A percentile compares a stretch with the other conserved stretches of the same genome.
Evolutionary conservation across 2,113 vertebrate genomes (phyloP).

Genomic region (Eudyptes chrysolophus): DNA sequence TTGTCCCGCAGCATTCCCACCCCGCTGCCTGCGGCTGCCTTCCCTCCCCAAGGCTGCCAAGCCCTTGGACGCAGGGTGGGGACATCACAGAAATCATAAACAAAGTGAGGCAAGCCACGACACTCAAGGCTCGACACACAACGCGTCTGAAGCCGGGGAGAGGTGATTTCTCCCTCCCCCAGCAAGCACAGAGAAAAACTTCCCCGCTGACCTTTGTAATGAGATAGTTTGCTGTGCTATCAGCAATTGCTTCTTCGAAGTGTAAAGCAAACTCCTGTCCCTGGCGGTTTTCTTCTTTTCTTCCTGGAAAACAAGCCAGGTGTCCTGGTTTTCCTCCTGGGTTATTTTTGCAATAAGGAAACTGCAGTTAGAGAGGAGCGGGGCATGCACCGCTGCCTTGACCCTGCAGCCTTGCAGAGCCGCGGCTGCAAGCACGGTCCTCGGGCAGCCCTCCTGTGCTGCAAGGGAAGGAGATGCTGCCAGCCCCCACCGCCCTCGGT

Average conservation of each 20-base stretch:
- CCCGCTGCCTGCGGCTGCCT: background rate
- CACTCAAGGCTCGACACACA: background rate
- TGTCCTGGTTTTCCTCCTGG: background rate
- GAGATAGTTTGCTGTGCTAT: background rate
- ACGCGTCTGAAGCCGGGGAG: background rate
- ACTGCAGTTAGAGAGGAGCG: fast-evolving
- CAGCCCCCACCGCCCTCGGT: fast-evolving
- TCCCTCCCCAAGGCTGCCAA: constrained; percentile 26
- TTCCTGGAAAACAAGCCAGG: background rate
- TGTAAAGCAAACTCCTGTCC: background rate
- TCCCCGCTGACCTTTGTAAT: background rate
- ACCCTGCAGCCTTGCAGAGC: background rate
- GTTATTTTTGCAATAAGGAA: background rate
- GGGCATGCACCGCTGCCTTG: fast-evolving
- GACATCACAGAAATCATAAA: background rate
- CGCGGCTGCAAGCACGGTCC: fast-evolving
- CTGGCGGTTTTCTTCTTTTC: background rate
- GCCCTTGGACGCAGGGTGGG: constrained; percentile 36
- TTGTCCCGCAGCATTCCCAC: constrained; percentile 60
- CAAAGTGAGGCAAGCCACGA: background rate
- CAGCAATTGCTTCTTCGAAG: background rate
- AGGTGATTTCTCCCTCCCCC: background rate
- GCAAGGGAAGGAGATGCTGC: background rate
- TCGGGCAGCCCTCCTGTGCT: background rate
- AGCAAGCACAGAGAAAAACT: background rate